Conservation (phyloP, 2,888 invertebrate genomes). For the Polymixis flavicincta region DNA sequence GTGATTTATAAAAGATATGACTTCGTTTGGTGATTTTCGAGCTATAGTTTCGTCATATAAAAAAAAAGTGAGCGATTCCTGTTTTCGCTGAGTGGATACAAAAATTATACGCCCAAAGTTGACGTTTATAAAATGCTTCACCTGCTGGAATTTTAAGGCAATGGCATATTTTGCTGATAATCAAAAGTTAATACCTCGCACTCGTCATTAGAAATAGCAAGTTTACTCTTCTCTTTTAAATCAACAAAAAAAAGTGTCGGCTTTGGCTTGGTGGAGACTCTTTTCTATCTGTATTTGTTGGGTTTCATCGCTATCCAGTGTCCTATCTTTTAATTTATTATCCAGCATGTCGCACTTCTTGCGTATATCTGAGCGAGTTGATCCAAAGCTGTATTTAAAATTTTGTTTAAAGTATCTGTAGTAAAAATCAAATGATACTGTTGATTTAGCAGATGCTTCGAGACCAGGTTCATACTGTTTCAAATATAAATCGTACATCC, state of each 20-base stretch:
- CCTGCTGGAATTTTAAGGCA: neutral
- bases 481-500: constrained; percentile 39
- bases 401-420: constrained; percentile 13
- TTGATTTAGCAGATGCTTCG: constrained; percentile 10
- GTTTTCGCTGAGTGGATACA: neutral
- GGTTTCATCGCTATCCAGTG: constrained; percentile 13
- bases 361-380: constrained; percentile 2
- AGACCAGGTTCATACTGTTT: constrained; percentile 22
- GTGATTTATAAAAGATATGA: no score
- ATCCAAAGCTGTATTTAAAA: constrained; percentile 8
- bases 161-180: no score
- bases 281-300: constrained; percentile 11
- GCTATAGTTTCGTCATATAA: no score
- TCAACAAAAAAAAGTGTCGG: constrained; percentile 18
- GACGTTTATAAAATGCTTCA: constrained; percentile 1
- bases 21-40: no score
- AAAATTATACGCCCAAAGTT: constrained; percentile 1
- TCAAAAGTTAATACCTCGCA: no score
- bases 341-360: constrained; percentile 5
- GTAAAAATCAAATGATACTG: constrained; percentile 20
- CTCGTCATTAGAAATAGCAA: neutral
- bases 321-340: constrained; percentile 12
- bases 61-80: neutral
- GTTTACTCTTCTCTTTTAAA: constrained; percentile 11
- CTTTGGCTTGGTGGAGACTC: constrained; percentile 7